phyloP scores from a whole-genome alignment of 2,113 vertebrate genomes.

The Hiodon alosoides region DNA sequence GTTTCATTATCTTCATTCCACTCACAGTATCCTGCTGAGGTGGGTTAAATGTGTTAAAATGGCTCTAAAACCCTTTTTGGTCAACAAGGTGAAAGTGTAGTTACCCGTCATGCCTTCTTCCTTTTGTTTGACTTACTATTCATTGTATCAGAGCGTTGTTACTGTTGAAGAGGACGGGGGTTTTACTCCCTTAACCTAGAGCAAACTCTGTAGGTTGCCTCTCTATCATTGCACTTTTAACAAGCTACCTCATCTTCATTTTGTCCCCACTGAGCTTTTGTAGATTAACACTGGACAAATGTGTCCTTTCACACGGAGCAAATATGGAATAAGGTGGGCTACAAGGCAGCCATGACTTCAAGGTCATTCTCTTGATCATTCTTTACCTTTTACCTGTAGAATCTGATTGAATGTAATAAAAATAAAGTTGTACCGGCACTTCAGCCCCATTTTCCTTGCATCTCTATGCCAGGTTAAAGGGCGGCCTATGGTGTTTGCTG shows the following conservation, averaged over 20 bases:
- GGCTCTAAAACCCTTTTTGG: background rate
- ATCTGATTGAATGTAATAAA: background rate
- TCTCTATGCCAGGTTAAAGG: background rate
- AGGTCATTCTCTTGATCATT: background rate
- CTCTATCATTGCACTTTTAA: background rate
- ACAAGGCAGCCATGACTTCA: constrained; percentile 4
- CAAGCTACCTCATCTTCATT: background rate
- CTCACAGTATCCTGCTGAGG: too few species aligned
- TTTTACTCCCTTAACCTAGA: background rate
- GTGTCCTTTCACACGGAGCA: background rate
- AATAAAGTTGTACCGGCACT: background rate
- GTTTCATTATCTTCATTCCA: too few species aligned
- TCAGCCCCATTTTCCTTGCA: background rate
- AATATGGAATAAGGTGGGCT: background rate
- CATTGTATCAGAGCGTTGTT: background rate
- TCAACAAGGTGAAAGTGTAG: background rate
- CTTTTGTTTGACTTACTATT: background rate
- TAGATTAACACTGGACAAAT: background rate
- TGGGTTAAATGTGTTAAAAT: too few species aligned
- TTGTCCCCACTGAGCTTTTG: background rate
- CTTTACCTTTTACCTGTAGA: background rate
- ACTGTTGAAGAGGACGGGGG: background rate
- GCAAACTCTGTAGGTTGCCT: too few species aligned
- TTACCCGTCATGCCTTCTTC: background rate
- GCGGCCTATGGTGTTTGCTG: background rate